Base-by-base conservation (phyloP, 2,888 invertebrate genomes). In the Spilarctia lutea region DNA sequence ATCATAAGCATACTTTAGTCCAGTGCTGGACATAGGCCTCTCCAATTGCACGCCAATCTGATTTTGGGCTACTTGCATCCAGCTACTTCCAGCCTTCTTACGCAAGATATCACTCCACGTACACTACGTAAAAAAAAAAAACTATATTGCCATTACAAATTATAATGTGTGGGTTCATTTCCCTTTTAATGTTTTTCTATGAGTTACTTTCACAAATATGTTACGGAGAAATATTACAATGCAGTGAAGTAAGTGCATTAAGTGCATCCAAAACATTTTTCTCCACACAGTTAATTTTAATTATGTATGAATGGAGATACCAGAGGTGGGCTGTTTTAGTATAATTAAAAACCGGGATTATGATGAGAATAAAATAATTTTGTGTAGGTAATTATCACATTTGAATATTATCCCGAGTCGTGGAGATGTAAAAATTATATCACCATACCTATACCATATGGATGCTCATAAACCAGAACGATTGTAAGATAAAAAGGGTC, bases 181-280 rank as follows among this genome's bases (percentile, higher is more conserved):
- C 48, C 24, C n/a, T 30, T 65, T 20, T 65, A 33, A 13, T 18
- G 24, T 33, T 33, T 45, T 33, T 33, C 18, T 24, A n/a, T 71
- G 71, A 30, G 42, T 11, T 39, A 35, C 65, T 66, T 35, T 66
- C 65, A 65, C 65, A 63, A 63, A 63, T 42, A 11, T 63, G 39
- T 39, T 42, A 42, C 20, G 20, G 33, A 48, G 56, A 69, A n/a
- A 69, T 35, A 33, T 30, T 60, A 16, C 18, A 16, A 56, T 69
- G 52, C n/a, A 69, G 7, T 63, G 18, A 30, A 56, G 68, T 68
- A 24, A 52, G 35, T 69, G 35, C 33, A 56, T 52, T 56, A n/a
- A 48, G 24, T 68, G 52, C n/a, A 13, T 56, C 48, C n/a, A 52
- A 48, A 69, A 56, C 18, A 63, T 30, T 63, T 11, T 18, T 30